Conservation (phyloP, 2,113 vertebrate species). For the Pheucticus melanocephalus region DNA sequence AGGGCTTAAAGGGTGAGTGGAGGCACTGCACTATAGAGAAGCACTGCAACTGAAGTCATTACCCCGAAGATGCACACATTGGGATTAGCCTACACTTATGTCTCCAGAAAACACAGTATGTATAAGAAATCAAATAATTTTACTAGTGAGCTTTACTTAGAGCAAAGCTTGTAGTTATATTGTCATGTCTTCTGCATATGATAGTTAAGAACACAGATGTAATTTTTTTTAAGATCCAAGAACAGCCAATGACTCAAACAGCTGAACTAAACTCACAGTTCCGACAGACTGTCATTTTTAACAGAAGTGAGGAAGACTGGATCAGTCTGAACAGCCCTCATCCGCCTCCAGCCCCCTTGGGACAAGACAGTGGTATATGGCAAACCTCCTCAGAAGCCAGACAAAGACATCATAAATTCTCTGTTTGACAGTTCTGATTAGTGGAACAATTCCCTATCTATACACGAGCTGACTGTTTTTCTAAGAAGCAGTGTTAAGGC, state of each 20-base stretch:
- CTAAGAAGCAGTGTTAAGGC: neutral
- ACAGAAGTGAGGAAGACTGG: neutral
- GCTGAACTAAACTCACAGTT: neutral
- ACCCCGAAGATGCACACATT: neutral
- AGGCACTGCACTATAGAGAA: neutral
- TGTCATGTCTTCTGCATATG: neutral
- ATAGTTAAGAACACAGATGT: neutral
- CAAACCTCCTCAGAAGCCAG: neutral
- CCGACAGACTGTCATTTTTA: neutral
- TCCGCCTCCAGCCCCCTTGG: neutral
- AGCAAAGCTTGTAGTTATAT: neutral
- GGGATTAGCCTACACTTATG: neutral
- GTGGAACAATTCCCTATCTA: neutral
- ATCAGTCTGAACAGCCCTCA: neutral
- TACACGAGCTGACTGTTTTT: neutral
- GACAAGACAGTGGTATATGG: fast-evolving
- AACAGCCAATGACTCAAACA: neutral
- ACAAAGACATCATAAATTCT: neutral
- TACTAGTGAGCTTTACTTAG: neutral
- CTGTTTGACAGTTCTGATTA: neutral
- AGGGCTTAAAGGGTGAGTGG: neutral
- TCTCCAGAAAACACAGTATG: neutral
- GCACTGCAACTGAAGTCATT: neutral
- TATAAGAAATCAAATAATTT: neutral
- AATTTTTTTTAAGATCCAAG: neutral